These are phyloP conservation scores for Cephus sareptanus DNA, from an alignment of 2,888 invertebrate species.

Conservation along the genomic window DNA sequence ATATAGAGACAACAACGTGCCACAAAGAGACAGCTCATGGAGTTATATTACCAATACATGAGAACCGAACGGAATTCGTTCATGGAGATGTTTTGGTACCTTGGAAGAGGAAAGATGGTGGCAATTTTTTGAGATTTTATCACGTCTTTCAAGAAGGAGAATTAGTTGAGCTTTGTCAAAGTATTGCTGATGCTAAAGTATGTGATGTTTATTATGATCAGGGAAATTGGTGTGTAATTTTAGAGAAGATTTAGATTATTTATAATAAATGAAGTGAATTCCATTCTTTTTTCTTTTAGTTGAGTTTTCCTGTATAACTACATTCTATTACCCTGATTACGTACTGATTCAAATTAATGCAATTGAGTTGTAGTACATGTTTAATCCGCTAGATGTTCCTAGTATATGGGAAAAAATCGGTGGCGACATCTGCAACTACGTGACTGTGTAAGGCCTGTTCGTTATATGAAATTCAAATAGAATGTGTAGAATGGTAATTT, in stretches of 20 bases:
- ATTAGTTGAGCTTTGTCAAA: constrained; percentile 74
- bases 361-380: not conserved
- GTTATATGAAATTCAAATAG: not conserved
- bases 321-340: too few species aligned
- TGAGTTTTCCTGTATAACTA: too few species aligned
- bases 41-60: constrained; percentile 80
- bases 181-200: constrained; percentile 70
- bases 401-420: not conserved
- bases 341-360: too few species aligned
- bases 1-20: constrained; percentile 48
- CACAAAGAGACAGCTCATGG: constrained; percentile 37
- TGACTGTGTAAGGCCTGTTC: not conserved
- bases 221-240: constrained; percentile 94
- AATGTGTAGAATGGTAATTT: not conserved
- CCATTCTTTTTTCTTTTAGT: too few species aligned
- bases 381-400: not conserved
- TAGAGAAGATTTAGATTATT: constrained; percentile 70
- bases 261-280: not conserved
- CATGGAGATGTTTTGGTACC: constrained; percentile 94
- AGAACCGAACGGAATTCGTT: constrained; percentile 89
- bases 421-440: not conserved
- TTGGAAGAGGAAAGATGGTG: constrained; percentile 81
- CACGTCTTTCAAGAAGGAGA: constrained; percentile 93
- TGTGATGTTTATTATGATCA: constrained; percentile 88
- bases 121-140: constrained; percentile 83